phyloP scores from a whole-genome alignment of 2,797 vertebrate species.

The Coregonus sp. region DNA sequence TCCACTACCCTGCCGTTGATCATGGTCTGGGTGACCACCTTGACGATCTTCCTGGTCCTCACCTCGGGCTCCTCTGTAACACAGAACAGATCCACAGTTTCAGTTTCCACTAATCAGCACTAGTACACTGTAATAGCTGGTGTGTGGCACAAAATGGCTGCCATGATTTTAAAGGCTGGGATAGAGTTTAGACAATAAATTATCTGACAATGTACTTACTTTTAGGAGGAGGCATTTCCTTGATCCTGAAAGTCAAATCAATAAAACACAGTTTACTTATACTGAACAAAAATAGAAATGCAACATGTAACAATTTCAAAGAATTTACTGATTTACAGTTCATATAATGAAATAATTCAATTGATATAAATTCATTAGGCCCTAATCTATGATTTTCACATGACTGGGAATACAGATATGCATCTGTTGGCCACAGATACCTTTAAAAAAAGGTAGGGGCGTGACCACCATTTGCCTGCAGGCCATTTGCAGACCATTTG shows the following conservation, averaged over 20 bases:
- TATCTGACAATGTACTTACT: conserved; percentile 67
- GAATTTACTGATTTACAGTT: no score
- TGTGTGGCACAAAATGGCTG: conserved; percentile 1
- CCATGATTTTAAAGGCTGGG: not conserved
- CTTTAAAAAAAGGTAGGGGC: no score
- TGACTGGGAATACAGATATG: no score
- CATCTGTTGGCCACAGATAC: no score
- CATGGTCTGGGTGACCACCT: conserved; percentile 84
- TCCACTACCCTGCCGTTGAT: conserved; percentile 82
- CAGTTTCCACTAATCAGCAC: not conserved
- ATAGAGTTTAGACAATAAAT: not conserved
- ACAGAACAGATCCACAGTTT: conserved; percentile 3
- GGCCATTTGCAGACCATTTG: no score
- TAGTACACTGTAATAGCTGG: not conserved
- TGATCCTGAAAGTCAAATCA: conserved; percentile 66
- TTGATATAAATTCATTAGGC: no score
- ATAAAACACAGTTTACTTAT: conserved; percentile 16
- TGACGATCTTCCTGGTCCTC: conserved; percentile 83
- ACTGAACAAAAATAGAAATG: not conserved
- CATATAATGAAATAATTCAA: no score
- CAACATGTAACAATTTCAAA: no score
- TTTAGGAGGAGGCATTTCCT: conserved; percentile 72
- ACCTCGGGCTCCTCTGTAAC: conserved; percentile 77
- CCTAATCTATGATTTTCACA: no score
- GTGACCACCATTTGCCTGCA: no score